These are phyloP conservation scores for Orientallactaga bullata DNA, from an alignment of 2,113 vertebrate genomes.

Conservation along the genomic window DNA sequence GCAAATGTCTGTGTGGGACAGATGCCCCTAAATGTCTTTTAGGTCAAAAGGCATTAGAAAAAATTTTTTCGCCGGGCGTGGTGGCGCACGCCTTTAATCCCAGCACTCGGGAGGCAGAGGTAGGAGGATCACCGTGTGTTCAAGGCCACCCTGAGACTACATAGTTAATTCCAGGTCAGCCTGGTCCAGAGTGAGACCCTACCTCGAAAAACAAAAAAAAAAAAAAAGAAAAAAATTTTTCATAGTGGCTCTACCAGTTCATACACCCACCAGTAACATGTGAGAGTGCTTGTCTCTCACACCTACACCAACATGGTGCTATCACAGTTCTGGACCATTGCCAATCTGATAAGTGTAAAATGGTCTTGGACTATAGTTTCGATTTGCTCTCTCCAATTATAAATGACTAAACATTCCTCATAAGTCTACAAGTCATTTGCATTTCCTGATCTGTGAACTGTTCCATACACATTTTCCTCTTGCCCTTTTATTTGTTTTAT, in stretches of 20 bases:
- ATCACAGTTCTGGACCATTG: neutral
- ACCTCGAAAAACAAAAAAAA: no score
- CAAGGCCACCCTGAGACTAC: no score
- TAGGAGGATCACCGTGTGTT: no score
- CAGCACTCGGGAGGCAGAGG: no score
- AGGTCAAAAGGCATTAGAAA: conserved; percentile 15
- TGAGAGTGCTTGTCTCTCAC: neutral
- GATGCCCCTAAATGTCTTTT: neutral
- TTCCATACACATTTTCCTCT: neutral
- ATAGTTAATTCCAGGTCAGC: no score
- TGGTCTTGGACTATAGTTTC: neutral
- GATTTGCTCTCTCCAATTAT: neutral
- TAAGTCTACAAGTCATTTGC: neutral
- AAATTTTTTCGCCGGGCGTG: no score
- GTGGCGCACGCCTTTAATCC: no score
- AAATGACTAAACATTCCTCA: neutral
- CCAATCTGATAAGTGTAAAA: conserved; percentile 26
- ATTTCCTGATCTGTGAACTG: neutral
- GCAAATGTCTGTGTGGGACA: neutral
- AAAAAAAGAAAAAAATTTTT: neutral
- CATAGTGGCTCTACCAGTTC: neutral
- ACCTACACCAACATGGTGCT: neutral
- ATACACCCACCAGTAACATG: neutral
- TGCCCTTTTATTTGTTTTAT: neutral
- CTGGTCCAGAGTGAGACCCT: no score